These are phyloP conservation scores for Basileuterus tristriatus DNA, from an alignment of 2,797 vertebrate genomes.

Conservation along the genomic window DNA sequence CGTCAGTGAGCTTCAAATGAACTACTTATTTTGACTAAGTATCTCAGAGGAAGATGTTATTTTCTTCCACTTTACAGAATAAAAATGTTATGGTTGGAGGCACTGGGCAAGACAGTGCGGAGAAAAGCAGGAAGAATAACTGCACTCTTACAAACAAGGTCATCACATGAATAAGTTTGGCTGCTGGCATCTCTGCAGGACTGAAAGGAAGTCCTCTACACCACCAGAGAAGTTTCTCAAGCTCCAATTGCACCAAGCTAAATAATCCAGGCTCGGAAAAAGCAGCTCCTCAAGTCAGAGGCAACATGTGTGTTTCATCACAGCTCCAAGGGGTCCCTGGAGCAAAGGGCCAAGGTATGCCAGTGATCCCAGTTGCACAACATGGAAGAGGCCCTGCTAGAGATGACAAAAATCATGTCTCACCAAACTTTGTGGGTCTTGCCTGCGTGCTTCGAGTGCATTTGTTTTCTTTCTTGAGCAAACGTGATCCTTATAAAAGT, in stretches of 20 bases:
- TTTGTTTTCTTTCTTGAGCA: not conserved
- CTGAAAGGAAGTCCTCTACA: not conserved
- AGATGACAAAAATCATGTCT: not conserved
- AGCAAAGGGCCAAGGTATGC: not conserved
- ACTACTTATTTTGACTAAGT: not conserved
- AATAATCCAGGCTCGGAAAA: not conserved
- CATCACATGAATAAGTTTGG: not conserved
- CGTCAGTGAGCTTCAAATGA: not conserved
- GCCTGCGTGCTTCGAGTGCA: not conserved
- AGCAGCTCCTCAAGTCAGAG: not conserved
- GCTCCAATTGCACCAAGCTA: not conserved
- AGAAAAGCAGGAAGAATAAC: not conserved
- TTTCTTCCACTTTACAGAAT: not conserved
- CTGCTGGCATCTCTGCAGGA: not conserved
- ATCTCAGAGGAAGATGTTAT: not conserved
- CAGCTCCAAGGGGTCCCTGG: not conserved
- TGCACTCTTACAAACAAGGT: not conserved
- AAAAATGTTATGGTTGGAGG: not conserved
- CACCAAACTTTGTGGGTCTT: not conserved
- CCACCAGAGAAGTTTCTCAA: not conserved
- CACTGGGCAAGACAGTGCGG: not conserved
- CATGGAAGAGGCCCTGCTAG: fast-evolving
- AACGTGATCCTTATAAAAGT: not conserved
- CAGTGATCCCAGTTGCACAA: not conserved
- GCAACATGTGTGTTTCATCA: not conserved